A percentile compares a stretch with the other conserved stretches of the same genome.
Conservation (phyloP, 2,888 invertebrate genomes). For the Melanostoma scalare region DNA sequence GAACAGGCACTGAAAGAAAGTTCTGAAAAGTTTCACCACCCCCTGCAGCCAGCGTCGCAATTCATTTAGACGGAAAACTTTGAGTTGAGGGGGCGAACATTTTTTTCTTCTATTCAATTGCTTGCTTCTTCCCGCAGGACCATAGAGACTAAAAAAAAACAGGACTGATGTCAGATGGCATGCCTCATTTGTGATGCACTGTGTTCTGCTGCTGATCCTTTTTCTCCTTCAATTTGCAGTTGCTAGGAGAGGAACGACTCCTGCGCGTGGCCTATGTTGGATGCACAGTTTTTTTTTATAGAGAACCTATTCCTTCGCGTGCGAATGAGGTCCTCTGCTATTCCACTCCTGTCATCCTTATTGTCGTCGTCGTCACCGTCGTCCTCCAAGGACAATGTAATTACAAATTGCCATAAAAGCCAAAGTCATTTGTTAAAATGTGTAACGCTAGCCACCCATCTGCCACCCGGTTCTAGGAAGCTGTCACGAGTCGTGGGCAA, state of each 20-base stretch:
- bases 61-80: conserved; percentile 68
- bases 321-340: conserved; percentile 35
- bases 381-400: conserved; percentile 70
- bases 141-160: conserved; percentile 15
- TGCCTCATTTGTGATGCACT: conserved; percentile 71
- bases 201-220: conserved; percentile 20
- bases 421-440: conserved; percentile 72
- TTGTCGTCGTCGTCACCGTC: conserved; percentile 31
- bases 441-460: conserved; percentile 58
- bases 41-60: conserved; percentile 24
- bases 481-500: conserved; percentile 70
- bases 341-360: conserved; percentile 35
- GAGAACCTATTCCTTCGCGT: conserved; percentile 62
- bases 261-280: conserved; percentile 48
- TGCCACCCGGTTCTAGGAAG: conserved; percentile 27
- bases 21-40: conserved; percentile 47
- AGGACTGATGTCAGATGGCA: conserved; percentile 64
- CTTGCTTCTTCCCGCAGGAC: conserved; percentile 31
- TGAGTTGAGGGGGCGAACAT: conserved; percentile 1
- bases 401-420: conserved; percentile 73
- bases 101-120: conserved; percentile 22
- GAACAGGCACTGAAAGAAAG: conserved; percentile 52
- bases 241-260: conserved; percentile 1
- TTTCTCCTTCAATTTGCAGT: neutral
- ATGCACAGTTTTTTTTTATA: conserved; percentile 53